phyloP scores from a whole-genome alignment of 2,797 vertebrate species.

The Rhinophrynus dorsalis region DNA sequence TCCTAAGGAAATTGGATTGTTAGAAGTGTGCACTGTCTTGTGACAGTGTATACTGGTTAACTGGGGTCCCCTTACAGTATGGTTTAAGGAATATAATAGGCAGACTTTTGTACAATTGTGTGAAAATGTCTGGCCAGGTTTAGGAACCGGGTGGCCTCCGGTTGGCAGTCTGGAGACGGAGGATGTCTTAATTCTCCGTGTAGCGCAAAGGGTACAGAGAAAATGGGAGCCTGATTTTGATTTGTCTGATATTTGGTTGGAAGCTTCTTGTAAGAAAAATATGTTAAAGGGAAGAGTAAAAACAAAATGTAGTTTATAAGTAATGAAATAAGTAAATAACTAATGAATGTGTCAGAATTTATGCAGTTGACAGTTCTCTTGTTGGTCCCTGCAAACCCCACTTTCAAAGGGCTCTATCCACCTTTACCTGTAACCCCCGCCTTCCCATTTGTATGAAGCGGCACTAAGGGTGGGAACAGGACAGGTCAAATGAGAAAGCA shows the following conservation, averaged over 20 bases:
- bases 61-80: too few relatives aligned
- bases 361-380: background rate
- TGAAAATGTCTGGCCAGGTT: background rate
- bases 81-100: background rate
- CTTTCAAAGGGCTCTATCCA: background rate
- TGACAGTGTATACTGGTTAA: too few relatives aligned
- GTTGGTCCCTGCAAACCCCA: background rate
- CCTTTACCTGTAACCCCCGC: background rate
- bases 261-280: background rate
- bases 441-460: too few relatives aligned
- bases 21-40: too few relatives aligned
- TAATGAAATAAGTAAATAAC: background rate
- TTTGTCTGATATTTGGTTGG: background rate
- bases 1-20: too few relatives aligned
- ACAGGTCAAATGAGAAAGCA: too few relatives aligned
- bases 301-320: background rate
- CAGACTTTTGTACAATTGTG: background rate
- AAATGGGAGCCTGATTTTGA: background rate
- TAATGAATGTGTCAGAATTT: background rate
- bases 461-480: too few relatives aligned
- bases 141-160: background rate
- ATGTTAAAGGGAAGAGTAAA: background rate
- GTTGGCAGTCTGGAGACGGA: background rate
- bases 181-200: background rate
- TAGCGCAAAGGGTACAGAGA: background rate